Evolutionary conservation across 1,140 invertebrate genomes (phyloP).

Genomic region (Asbolus verrucosus): DNA sequence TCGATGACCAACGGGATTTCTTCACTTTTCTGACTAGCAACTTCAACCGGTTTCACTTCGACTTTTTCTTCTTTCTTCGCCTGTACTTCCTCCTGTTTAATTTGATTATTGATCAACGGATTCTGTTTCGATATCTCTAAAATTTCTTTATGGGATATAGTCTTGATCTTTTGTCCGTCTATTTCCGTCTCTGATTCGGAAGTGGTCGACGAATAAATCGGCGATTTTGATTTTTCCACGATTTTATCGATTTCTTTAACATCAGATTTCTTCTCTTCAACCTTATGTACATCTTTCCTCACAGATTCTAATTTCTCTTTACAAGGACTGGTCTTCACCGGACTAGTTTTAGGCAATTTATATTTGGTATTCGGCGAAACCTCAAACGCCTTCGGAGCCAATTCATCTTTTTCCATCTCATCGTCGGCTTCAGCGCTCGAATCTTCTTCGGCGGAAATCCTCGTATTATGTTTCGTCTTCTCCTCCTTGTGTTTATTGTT

Average conservation of each 20-base stretch:
- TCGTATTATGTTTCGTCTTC: constrained; percentile 62
- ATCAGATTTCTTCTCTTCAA: constrained; percentile 62
- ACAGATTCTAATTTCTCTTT: constrained; percentile 48
- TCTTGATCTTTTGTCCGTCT: constrained; percentile 64
- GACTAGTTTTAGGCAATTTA: constrained; percentile 57
- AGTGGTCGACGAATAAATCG: constrained; percentile 56
- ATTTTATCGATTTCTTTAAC: constrained; percentile 64
- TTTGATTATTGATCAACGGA: constrained; percentile 62
- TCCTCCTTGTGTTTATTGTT: too few species aligned
- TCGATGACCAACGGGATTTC: constrained; percentile 19
- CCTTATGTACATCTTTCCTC: constrained; percentile 42
- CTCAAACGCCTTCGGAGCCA: constrained; percentile 54
- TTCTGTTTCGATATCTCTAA: constrained; percentile 65
- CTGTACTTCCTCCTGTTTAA: constrained; percentile 39
- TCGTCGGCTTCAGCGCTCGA: constrained; percentile 73
- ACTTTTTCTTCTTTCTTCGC: constrained; percentile 49
- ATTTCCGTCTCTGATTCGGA: constrained; percentile 65
- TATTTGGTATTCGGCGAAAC: constrained; percentile 60
- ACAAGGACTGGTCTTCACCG: constrained; percentile 55
- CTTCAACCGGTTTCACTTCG: constrained; percentile 14
- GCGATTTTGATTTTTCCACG: constrained; percentile 46
- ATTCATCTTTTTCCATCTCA: constrained; percentile 73
- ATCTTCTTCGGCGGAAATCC: constrained; percentile 69
- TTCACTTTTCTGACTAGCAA: constrained; percentile 28
- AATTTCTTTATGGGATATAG: constrained; percentile 61